Percentiles rank a stretch among this genome's conserved stretches.
These are phyloP conservation scores for Echinarachnius parma DNA, from an alignment of 53 echinoderm and acorn worm species.

Conservation along the genomic window DNA sequence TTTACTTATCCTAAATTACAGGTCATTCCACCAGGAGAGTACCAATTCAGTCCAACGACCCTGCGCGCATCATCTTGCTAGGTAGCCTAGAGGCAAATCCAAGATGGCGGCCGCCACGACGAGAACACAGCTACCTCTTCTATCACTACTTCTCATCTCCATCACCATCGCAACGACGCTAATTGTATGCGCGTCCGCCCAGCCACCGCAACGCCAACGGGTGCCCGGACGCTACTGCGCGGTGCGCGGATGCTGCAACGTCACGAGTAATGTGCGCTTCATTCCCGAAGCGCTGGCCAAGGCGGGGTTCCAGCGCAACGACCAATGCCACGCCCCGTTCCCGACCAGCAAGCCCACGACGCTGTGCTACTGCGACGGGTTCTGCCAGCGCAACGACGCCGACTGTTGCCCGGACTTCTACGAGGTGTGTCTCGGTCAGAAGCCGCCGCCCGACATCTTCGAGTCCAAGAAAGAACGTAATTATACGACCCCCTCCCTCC, in stretches of 20 bases:
- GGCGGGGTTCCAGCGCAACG: conserved; percentile 44
- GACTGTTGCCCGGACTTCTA: conserved; percentile 97
- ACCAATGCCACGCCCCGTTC: conserved; percentile 76
- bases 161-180: too few relatives aligned
- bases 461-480: conserved; percentile 9
- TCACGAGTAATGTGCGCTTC: not conserved
- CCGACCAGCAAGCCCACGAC: conserved; percentile 67
- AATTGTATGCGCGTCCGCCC: too few relatives aligned
- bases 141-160: too few relatives aligned
- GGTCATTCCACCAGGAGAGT: too few relatives aligned
- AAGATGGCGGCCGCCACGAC: too few relatives aligned
- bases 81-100: too few relatives aligned
- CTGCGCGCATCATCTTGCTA: too few relatives aligned
- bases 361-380: conserved; percentile 85
- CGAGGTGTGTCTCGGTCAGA: conserved; percentile 67
- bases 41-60: too few relatives aligned
- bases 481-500: too few relatives aligned
- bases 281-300: not conserved
- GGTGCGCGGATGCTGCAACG: conserved; percentile 15
- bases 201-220: too few relatives aligned
- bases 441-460: conserved; percentile 47
- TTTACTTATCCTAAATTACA: too few relatives aligned
- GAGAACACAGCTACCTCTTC: too few relatives aligned
- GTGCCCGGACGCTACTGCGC: conserved; percentile 16
- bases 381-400: conserved; percentile 74